phyloP scores from a whole-genome alignment of 2,113 vertebrate species.

The Phyllostomus hastatus region DNA sequence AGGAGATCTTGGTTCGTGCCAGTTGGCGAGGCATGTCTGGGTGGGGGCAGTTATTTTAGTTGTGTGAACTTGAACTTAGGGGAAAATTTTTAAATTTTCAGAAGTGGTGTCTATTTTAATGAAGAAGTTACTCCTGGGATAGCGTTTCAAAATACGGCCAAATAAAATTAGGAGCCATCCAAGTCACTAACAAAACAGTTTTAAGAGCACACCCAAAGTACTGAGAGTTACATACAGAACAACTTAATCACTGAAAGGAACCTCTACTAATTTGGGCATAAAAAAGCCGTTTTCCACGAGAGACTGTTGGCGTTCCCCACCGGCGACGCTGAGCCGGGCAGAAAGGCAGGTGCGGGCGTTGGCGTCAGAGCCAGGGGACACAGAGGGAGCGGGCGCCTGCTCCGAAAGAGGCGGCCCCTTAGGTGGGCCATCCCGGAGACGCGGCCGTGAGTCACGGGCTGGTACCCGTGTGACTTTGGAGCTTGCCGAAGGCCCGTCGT shows the following conservation, averaged over 20 bases:
- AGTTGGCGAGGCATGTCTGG: too few species aligned
- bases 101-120: not conserved
- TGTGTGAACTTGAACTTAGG: too few species aligned
- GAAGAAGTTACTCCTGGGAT: not conserved
- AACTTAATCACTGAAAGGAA: not conserved
- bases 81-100: too few species aligned
- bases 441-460: not conserved
- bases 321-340: too few species aligned
- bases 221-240: not conserved
- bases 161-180: not conserved
- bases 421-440: not conserved
- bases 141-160: not conserved
- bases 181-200: not conserved
- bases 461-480: not conserved
- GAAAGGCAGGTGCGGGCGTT: not conserved
- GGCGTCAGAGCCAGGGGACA: too few species aligned
- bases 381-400: not conserved
- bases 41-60: not conserved
- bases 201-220: not conserved
- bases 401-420: not conserved
- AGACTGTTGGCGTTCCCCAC: too few species aligned
- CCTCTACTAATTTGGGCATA: not conserved
- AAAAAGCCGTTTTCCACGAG: too few species aligned
- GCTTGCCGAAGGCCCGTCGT: not conserved
- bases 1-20: not conserved